Evolutionary conservation across 2,888 invertebrate species (phyloP).

Genomic region (Alsophila aescularia): DNA sequence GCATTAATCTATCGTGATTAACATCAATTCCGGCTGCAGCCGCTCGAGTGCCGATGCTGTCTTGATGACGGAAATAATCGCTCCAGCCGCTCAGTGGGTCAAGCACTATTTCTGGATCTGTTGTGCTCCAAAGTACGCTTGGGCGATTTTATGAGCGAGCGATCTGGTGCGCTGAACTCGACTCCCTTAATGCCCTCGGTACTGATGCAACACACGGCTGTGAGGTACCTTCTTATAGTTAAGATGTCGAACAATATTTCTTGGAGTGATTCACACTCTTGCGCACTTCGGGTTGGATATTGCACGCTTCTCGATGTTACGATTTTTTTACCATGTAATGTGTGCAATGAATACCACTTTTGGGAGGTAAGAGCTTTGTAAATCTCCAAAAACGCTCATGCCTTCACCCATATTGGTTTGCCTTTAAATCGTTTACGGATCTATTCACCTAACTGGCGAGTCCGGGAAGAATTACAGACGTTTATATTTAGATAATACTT

Average conservation of each 20-base stretch:
- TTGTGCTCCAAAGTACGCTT: conserved; percentile 73
- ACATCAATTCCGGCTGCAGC: conserved; percentile 54
- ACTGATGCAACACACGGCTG: conserved; percentile 47
- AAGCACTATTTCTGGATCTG: conserved; percentile 79
- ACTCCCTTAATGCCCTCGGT: conserved; percentile 56
- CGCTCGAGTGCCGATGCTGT: conserved; percentile 52
- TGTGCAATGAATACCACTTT: background rate
- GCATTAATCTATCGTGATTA: conserved; percentile 58
- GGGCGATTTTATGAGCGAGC: conserved; percentile 64
- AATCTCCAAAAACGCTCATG: background rate
- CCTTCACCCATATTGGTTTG: conserved; percentile 6
- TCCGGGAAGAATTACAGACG: conserved; percentile 51
- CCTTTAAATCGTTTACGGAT: conserved; percentile 43
- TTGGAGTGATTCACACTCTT: conserved; percentile 20
- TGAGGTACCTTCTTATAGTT: conserved; percentile 31
- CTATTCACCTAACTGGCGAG: conserved; percentile 48
- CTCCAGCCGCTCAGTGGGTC: conserved; percentile 81
- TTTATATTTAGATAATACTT: conserved; percentile 71
- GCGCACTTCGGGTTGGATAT: background rate
- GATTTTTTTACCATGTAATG: background rate
- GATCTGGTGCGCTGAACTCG: conserved; percentile 52
- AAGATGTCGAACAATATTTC: conserved; percentile 23
- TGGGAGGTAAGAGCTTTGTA: too few relatives aligned
- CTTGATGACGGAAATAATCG: conserved; percentile 82
- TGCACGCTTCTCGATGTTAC: background rate